These are phyloP conservation scores for Xylota sylvarum DNA, from an alignment of 2,888 invertebrate species.

Conservation along the genomic window DNA sequence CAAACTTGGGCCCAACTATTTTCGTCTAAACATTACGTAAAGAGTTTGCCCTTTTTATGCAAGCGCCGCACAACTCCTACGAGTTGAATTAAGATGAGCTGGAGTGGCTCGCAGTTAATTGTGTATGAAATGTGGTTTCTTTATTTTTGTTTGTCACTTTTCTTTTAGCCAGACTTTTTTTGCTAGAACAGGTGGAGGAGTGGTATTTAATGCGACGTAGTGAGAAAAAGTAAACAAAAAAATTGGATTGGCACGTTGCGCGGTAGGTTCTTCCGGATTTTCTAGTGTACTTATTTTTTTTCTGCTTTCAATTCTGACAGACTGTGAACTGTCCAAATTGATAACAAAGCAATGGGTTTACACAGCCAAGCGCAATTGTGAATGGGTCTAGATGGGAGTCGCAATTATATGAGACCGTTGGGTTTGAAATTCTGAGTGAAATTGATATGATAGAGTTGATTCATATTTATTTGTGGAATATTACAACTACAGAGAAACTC, in stretches of 20 bases:
- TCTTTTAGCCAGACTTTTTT: neutral
- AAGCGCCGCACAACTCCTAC: neutral
- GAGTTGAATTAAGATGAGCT: conserved; percentile 25
- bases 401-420: neutral
- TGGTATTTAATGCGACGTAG: conserved; percentile 58
- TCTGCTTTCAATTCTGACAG: conserved; percentile 37
- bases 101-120: neutral
- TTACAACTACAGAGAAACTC: too few relatives aligned
- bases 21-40: conserved; percentile 67
- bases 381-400: neutral
- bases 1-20: conserved; percentile 26
- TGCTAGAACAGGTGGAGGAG: conserved; percentile 52
- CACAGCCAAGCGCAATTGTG: conserved; percentile 18
- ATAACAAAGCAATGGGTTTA: conserved; percentile 4
- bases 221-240: conserved; percentile 69
- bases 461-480: too few relatives aligned
- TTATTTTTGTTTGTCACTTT: conserved; percentile 13
- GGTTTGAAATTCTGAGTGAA: neutral
- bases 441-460: too few relatives aligned
- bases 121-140: conserved; percentile 43
- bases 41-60: conserved; percentile 20
- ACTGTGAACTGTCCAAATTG: conserved; percentile 40
- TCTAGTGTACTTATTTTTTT: conserved; percentile 19
- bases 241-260: conserved; percentile 54
- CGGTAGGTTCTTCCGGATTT: conserved; percentile 47